Evolutionary conservation across 2,888 invertebrate species (phyloP), one percentile per base, ranked within the genome.

Genomic region (Panorpa germanica): DNA sequence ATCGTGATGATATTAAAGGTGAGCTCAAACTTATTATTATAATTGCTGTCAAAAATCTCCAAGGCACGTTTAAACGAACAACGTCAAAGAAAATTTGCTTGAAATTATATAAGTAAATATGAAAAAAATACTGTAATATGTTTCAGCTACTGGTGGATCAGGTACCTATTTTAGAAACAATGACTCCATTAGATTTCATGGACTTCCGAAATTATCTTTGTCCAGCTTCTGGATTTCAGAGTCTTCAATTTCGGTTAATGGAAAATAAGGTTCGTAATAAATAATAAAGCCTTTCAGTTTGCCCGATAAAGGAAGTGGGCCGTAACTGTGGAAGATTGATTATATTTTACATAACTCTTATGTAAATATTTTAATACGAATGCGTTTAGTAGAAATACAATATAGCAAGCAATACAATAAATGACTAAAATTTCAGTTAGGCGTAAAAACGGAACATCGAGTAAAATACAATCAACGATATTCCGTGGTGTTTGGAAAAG

Each of bases 141-240:
- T 48, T 56, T 6, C 57, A 95, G 90, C 61, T 96, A 1, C 63
- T 96, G 28, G 90, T 86, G 21, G 96, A 98, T 48, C 96, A 98
- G 61, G 90, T 98, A 23, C 78, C 82, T 58, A 91, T 98, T 40
- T 56, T 98, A 40, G 98, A 98, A 56, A 96, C 96, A 0, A 98
- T 98, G 98, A 93, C 95, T 0, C 95, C 98, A 0, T 55, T 95
- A 34, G 98, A 98, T 55, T 98, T 98, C 48, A 85, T 98, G 77
- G 95, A 95, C 46, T 98, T 98, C 54, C 70, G 96, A 27, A 70
- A 80, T 39, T 86, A 86, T 48, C 59, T 98, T 20, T 76, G 83
- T 8, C 86, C 96, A 0, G 93, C 96, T 0, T 96, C 96, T 0
- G 98, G 98, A 2, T 98, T 98, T 51, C 98, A 98, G 50, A 95